These are phyloP conservation scores for Idaea aversata DNA, from an alignment of 2,888 invertebrate genomes.

Conservation along the genomic window DNA sequence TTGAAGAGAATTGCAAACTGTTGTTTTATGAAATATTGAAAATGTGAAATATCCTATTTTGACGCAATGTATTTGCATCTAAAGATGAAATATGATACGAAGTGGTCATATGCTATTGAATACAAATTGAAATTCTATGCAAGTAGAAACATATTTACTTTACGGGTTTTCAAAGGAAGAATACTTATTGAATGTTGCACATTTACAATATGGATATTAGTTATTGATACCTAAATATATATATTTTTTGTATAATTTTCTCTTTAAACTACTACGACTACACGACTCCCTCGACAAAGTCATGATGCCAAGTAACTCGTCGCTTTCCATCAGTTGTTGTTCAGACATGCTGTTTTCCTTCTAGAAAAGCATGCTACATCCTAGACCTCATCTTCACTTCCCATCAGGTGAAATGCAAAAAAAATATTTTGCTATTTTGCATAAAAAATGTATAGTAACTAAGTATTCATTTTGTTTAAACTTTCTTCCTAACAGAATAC, in stretches of 20 bases:
- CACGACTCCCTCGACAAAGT: too few species aligned
- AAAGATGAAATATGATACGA: not conserved
- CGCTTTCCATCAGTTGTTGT: too few species aligned
- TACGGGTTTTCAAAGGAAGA: not conserved
- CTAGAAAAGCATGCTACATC: too few species aligned
- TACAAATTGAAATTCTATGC: not conserved
- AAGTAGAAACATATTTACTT: not conserved
- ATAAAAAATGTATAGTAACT: not conserved
- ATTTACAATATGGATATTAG: not conserved
- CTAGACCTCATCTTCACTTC: too few species aligned
- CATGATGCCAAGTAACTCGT: too few species aligned
- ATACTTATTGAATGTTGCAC: not conserved
- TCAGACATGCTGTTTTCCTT: too few species aligned
- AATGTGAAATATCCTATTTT: not conserved
- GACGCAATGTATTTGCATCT: not conserved
- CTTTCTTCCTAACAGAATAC: constrained; percentile 44
- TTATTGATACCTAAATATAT: not conserved
- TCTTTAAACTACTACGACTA: too few species aligned
- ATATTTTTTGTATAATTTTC: too few species aligned
- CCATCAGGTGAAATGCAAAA: too few species aligned
- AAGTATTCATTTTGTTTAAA: not conserved
- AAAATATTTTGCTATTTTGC: not conserved
- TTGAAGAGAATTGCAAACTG: not conserved
- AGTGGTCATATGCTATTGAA: not conserved
- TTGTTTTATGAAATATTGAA: not conserved